Conservation (phyloP, 2,113 vertebrate species). For the Nothoprocta perdicaria region DNA sequence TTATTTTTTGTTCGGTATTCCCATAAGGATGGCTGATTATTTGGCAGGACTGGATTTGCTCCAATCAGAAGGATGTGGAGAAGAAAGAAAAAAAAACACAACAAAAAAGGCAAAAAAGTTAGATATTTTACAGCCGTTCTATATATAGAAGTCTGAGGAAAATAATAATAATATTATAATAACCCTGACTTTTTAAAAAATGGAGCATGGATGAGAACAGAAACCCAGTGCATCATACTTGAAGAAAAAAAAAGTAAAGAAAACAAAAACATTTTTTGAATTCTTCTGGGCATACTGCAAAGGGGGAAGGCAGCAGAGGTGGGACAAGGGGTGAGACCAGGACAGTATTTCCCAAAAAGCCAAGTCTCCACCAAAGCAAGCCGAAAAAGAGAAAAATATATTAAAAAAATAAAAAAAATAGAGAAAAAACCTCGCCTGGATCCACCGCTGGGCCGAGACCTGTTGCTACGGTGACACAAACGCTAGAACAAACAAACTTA, state of each 20-base stretch:
- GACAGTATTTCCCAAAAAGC: constrained; percentile 59
- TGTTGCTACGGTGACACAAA: constrained; percentile 76
- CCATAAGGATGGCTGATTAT: constrained; percentile 72
- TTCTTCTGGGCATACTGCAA: not conserved
- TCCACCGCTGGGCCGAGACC: constrained; percentile 61
- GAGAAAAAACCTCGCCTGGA: not conserved
- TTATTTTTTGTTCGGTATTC: constrained; percentile 76
- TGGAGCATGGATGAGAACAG: constrained; percentile 40
- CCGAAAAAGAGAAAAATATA: not conserved
- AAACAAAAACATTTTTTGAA: constrained; percentile 2
- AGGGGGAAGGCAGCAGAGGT: not conserved
- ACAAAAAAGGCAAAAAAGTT: not conserved
- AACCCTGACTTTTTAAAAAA: constrained; percentile 37
- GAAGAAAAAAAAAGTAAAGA: not conserved
- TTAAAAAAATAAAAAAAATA: too few relatives aligned
- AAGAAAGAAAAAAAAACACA: not conserved
- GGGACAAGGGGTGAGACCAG: constrained; percentile 43
- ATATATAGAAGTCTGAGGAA: constrained; percentile 54
- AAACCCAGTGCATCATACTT: constrained; percentile 43
- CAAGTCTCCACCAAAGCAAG: constrained; percentile 61
- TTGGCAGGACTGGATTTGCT: constrained; percentile 65
- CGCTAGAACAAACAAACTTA: constrained; percentile 78
- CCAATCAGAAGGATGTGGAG: constrained; percentile 57
- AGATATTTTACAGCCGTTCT: constrained; percentile 44
- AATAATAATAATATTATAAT: not conserved